Conservation (phyloP, 2,113 vertebrate genomes). For the Clinocottus analis region DNA sequence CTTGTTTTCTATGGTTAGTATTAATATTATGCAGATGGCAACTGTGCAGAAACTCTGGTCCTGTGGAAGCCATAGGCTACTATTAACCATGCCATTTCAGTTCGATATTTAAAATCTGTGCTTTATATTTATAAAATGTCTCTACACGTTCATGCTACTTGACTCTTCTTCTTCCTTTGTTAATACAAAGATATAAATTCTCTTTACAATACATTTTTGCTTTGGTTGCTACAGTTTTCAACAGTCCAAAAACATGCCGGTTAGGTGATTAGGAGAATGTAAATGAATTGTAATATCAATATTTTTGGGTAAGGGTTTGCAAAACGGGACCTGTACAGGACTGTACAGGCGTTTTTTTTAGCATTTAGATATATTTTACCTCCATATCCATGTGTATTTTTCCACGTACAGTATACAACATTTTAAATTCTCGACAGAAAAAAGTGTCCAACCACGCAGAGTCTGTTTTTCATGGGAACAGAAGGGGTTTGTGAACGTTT, state of each 20-base stretch:
- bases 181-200: neutral
- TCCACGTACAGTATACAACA: conserved; percentile 26
- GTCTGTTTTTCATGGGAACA: conserved; percentile 49
- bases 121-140: neutral
- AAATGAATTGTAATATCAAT: neutral
- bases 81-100: conserved; percentile 1
- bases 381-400: conserved; percentile 11
- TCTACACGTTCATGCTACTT: neutral
- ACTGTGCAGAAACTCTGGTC: conserved; percentile 9
- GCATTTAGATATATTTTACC: neutral
- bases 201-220: neutral
- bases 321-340: neutral
- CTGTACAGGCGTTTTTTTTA: neutral
- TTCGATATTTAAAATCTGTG: neutral
- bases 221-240: neutral
- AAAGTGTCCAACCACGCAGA: conserved; percentile 19
- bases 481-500: conserved; percentile 61
- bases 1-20: conserved; percentile 35
- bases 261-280: neutral
- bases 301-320: neutral
- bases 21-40: conserved; percentile 20
- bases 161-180: neutral
- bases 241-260: neutral
- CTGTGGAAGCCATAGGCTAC: neutral
- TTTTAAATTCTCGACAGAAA: conserved; percentile 42